Conservation (phyloP, 2,797 vertebrate genomes). For the Yasuhikotakia modesta region DNA sequence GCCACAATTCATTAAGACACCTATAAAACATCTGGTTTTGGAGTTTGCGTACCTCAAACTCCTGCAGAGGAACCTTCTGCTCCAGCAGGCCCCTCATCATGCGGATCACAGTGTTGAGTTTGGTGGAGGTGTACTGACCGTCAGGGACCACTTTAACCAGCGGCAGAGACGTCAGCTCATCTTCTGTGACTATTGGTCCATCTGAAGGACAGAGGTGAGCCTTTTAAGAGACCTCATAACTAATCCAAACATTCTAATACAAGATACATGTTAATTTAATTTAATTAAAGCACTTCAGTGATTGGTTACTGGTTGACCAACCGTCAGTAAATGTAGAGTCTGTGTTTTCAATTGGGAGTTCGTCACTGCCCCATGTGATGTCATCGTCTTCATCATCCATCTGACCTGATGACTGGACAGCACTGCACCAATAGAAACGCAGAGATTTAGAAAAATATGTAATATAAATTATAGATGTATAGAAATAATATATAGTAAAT, state of each 20-base stretch:
- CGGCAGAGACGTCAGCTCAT: slow-evolving; percentile 84
- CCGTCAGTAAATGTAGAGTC: slow-evolving; percentile 77
- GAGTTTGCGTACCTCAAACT: slow-evolving; percentile 85
- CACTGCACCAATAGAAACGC: slow-evolving; percentile 59
- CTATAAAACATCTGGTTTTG: no score
- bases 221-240: not conserved
- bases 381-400: slow-evolving; percentile 81
- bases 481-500: no score
- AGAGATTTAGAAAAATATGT: no score
- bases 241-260: not conserved
- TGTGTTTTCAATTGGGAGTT: slow-evolving; percentile 80
- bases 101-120: slow-evolving; percentile 84
- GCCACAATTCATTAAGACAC: no score
- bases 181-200: slow-evolving; percentile 80
- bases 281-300: not conserved
- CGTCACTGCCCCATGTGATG: slow-evolving; percentile 84
- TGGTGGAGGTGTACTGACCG: slow-evolving; percentile 84
- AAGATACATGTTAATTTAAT: no score
- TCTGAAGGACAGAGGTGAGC: slow-evolving; percentile 66
- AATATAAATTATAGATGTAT: no score
- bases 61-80: slow-evolving; percentile 92
- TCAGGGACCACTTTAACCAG: slow-evolving; percentile 84
- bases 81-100: slow-evolving; percentile 88
- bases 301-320: slow-evolving; percentile 62
- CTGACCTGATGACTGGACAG: slow-evolving; percentile 73